A percentile compares a stretch with the other conserved stretches of the same genome.
Conservation (phyloP, 1,140 invertebrate species). For the Drosophila setifemur region DNA sequence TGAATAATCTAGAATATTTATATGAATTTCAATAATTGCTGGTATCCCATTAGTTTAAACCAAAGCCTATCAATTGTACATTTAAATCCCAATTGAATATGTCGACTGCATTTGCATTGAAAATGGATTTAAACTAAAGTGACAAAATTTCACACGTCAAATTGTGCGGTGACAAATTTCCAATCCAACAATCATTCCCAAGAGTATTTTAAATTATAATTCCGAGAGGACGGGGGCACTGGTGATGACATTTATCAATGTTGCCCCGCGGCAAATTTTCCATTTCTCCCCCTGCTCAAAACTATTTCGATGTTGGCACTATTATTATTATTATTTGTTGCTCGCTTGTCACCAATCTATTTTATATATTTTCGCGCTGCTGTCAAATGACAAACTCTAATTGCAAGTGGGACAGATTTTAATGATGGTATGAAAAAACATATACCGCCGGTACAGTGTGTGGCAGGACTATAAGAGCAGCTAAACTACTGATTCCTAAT, state of each 20-base stretch:
- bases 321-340: constrained; percentile 40
- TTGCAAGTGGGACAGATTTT: constrained; percentile 73
- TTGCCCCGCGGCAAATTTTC: constrained; percentile 1
- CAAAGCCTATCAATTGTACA: too few relatives aligned
- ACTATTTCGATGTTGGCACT: constrained; percentile 24
- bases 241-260: constrained; percentile 34
- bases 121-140: too few relatives aligned
- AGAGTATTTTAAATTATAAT: constrained; percentile 21
- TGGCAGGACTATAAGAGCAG: neutral
- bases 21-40: too few relatives aligned
- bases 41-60: too few relatives aligned
- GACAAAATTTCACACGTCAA: too few relatives aligned
- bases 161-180: too few relatives aligned
- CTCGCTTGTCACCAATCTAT: constrained; percentile 60
- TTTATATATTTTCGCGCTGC: constrained; percentile 47
- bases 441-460: neutral
- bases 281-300: neutral
- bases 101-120: too few relatives aligned
- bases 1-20: too few relatives aligned
- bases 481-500: too few relatives aligned
- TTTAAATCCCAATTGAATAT: too few relatives aligned
- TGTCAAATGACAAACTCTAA: constrained; percentile 77
- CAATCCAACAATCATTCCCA: too few relatives aligned
- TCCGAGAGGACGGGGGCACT: neutral
- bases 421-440: constrained; percentile 47